These are phyloP conservation scores for Pammene aurita DNA, from an alignment of 2,888 invertebrate genomes.

Conservation along the genomic window DNA sequence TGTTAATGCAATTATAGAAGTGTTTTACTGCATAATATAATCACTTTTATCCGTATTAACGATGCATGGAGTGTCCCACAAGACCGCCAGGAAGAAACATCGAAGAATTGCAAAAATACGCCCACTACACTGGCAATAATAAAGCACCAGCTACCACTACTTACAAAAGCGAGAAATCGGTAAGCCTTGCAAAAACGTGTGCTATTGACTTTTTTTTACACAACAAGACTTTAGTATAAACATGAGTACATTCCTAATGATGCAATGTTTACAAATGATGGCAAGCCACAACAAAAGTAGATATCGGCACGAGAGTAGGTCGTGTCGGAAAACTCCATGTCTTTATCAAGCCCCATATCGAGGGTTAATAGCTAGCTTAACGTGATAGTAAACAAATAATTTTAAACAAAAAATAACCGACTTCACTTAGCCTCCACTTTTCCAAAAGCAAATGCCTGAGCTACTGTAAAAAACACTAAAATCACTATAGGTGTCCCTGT, in stretches of 20 bases:
- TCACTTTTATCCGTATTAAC: no score
- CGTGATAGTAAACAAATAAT: no score
- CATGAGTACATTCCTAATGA: constrained; percentile 12
- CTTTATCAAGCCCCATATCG: constrained; percentile 14
- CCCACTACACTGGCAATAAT: background rate
- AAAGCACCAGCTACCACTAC: constrained; percentile 12
- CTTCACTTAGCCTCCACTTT: no score
- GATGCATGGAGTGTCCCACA: no score
- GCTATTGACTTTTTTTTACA: background rate
- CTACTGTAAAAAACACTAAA: no score
- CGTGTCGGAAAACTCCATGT: constrained; percentile 24
- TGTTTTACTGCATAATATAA: no score
- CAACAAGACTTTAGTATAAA: constrained; percentile 1
- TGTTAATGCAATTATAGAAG: no score
- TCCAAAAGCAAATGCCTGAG: no score
- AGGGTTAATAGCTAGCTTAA: no score
- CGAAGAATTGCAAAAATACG: background rate
- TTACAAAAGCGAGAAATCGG: background rate
- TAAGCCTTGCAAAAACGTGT: background rate
- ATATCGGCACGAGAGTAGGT: constrained; percentile 19
- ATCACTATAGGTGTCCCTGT: no score
- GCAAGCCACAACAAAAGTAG: constrained; percentile 14
- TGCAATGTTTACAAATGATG: constrained; percentile 37
- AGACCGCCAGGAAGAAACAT: constrained; percentile 33
- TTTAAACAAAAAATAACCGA: no score